Percentiles rank a stretch among this genome's conserved stretches.
Evolutionary conservation across 2,797 vertebrate species (phyloP).

Genomic region (Enteromius afrohamiltoni): DNA sequence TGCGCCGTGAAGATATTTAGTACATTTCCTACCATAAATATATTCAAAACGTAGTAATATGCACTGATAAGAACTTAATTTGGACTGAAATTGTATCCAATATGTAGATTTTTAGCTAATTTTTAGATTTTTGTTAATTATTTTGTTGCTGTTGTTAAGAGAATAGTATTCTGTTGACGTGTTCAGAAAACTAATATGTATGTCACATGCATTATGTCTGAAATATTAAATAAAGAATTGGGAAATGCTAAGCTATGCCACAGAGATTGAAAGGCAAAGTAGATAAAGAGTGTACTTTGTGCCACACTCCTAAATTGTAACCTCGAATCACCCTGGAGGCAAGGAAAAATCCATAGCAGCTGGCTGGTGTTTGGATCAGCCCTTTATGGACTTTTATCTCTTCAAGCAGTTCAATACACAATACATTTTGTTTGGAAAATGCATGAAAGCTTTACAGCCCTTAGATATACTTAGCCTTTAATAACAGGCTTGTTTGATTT

Average conservation of each 20-base stretch:
- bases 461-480: not conserved
- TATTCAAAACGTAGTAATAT: too few species aligned
- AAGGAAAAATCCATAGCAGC: conserved; percentile 41
- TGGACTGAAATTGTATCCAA: too few species aligned
- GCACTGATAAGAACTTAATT: too few species aligned
- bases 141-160: not conserved
- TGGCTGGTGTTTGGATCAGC: conserved; percentile 32
- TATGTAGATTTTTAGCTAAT: too few species aligned
- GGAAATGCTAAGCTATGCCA: not conserved
- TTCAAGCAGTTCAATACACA: conserved; percentile 34
- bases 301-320: conserved; percentile 17
- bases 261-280: not conserved
- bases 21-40: too few species aligned
- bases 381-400: conserved; percentile 48
- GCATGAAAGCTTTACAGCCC: not conserved
- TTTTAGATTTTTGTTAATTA: too few species aligned
- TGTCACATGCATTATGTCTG: not conserved
- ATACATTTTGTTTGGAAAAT: conserved; percentile 16
- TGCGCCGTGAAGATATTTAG: too few species aligned
- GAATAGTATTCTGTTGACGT: not conserved
- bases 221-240: not conserved
- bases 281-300: conserved; percentile 21
- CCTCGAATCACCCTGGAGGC: conserved; percentile 28
- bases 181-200: not conserved
- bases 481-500: not conserved